phyloP scores from a whole-genome alignment of 2,113 vertebrate species.

The Arothron firmamentum region DNA sequence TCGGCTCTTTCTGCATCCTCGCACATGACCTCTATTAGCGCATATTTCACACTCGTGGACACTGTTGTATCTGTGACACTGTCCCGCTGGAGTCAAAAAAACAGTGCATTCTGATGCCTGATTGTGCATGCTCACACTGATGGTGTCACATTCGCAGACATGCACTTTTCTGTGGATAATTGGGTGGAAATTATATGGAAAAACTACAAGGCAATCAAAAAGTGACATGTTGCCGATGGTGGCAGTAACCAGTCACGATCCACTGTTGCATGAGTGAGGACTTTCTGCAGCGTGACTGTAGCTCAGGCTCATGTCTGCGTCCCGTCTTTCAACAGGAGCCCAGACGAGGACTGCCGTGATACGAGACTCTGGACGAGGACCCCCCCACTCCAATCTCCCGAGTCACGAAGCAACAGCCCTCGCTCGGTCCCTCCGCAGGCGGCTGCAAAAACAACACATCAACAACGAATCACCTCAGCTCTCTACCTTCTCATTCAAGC shows the following conservation, averaged over 20 bases:
- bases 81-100: conserved; percentile 29
- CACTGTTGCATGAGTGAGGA: conserved; percentile 66
- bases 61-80: background rate
- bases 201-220: background rate
- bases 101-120: conserved; percentile 42
- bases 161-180: conserved; percentile 1
- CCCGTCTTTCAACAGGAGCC: conserved; percentile 63
- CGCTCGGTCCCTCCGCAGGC: background rate
- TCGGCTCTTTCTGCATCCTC: conserved; percentile 10
- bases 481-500: conserved; percentile 49
- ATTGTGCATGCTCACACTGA: conserved; percentile 58
- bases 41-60: conserved; percentile 2
- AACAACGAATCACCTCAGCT: conserved; percentile 34
- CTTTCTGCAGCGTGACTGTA: conserved; percentile 41
- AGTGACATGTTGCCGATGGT: conserved; percentile 25
- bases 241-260: conserved; percentile 69
- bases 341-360: conserved; percentile 75
- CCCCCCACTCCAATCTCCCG: conserved; percentile 10
- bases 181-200: conserved; percentile 1
- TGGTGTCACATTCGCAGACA: background rate
- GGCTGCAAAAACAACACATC: conserved; percentile 9
- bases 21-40: conserved; percentile 8
- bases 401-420: background rate
- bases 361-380: conserved; percentile 44
- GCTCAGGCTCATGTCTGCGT: conserved; percentile 37